Base-by-base conservation (phyloP, 2,888 invertebrate species). In the Sarcophaga subvicina region DNA sequence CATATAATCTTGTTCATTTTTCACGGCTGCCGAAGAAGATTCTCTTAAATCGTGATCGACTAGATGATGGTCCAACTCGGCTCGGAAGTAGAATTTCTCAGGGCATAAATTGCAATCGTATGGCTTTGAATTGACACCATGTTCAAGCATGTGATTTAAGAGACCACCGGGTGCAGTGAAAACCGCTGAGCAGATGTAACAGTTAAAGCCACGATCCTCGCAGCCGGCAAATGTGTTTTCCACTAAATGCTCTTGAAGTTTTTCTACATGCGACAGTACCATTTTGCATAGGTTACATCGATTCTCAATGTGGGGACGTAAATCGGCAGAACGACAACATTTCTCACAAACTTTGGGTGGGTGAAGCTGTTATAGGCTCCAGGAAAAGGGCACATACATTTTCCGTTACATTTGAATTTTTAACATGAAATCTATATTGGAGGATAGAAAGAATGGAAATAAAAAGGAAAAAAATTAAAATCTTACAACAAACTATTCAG, bases 201-300 rank as follows among this genome's bases (percentile, higher is more conserved):
- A 98, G 4, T 96, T 96, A 92, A 97, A 97, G 60, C 95, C 95
- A 0, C 93, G 92, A 11, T 96, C 96, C 59, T 96, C 96, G 90
- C 97, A 97, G 4, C 97, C 98, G 45, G 97, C 97, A 91, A 98
- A 98, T 0, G 97, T 98, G 93, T 99, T 98, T 90, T 98, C 98
- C 85, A 98, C 98, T 82, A 98, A 94, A 91, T 98, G 98, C 84
- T 96, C 95, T 93, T 98, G 98, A 2, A 98, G 95, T 86, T 98
- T 96, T 60, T 96, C 95, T 0, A 97, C 96, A 2, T 97, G 96
- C 67, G 97, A 96, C 67, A 97, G 95, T 11, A 96, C 95, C 89
- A 96, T 95, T 79, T 96, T 95, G 91, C 98, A 98, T 3, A 98
- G 94, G 87, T 96, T 95, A 91, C 98, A 98, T 4, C 92, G 92